Evolutionary conservation across 2,797 vertebrate genomes (phyloP).

Genomic region (Silurus aristotelis): DNA sequence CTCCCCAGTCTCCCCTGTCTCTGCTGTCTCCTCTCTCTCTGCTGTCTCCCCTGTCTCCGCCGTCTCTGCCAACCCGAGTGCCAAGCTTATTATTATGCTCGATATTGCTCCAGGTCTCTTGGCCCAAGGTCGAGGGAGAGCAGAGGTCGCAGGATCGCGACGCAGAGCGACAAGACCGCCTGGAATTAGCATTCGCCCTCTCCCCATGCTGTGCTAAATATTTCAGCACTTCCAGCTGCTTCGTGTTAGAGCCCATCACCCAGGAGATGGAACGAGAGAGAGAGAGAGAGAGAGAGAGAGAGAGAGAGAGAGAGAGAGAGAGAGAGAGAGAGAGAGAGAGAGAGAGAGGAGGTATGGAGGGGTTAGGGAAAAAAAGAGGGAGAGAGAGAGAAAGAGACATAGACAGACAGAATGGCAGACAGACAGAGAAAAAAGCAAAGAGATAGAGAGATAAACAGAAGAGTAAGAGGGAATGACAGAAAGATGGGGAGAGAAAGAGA

Average conservation of each 20-base stretch:
- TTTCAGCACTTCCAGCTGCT: conserved; percentile 82
- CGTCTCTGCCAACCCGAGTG: conserved; percentile 27
- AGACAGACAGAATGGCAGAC: conserved; percentile 25
- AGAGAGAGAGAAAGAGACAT: conserved; percentile 41
- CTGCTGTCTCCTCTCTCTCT: too few relatives aligned
- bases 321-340: conserved; percentile 44
- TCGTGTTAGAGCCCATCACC: conserved; percentile 77
- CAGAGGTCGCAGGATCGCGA: conserved; percentile 64
- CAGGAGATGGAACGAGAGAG: conserved; percentile 55
- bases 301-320: conserved; percentile 51
- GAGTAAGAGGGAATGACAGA: conserved; percentile 36
- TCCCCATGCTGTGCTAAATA: conserved; percentile 72
- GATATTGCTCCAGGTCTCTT: conserved; percentile 49
- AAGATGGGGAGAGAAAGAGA: conserved; percentile 27
- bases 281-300: conserved; percentile 35
- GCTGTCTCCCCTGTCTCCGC: too few relatives aligned
- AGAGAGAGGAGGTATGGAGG: conserved; percentile 29
- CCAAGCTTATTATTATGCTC: conserved; percentile 70
- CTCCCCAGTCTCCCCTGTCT: too few relatives aligned
- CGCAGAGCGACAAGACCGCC: conserved; percentile 46
- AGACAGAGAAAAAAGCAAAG: conserved; percentile 8
- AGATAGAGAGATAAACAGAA: conserved; percentile 19
- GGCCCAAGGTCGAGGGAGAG: conserved; percentile 72
- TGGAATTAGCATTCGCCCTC: conserved; percentile 74
- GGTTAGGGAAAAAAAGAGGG: conserved; percentile 45